Percentiles rank a stretch among this genome's conserved stretches.
phyloP scores from a whole-genome alignment of 1,140 invertebrate species.

The Thaumatotibia leucotreta region DNA sequence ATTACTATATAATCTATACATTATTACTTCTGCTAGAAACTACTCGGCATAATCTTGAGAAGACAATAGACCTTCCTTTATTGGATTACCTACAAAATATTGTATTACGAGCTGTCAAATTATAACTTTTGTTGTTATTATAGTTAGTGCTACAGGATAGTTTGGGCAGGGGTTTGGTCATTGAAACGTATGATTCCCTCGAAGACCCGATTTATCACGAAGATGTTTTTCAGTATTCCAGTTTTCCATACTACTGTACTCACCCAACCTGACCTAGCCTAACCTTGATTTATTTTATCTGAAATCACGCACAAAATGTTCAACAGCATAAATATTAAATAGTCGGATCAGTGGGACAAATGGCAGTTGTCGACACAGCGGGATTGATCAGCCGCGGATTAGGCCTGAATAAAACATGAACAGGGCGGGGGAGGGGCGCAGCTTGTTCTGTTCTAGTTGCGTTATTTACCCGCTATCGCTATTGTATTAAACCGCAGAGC shows the following conservation, averaged over 20 bases:
- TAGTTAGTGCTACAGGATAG: too few species aligned
- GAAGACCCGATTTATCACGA: too few species aligned
- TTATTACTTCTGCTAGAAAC: too few species aligned
- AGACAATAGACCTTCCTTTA: too few species aligned
- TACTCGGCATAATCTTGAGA: too few species aligned
- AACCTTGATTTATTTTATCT: background rate
- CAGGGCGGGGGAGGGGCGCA: background rate
- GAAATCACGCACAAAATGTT: background rate
- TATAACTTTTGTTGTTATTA: too few species aligned
- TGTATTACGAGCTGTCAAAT: too few species aligned
- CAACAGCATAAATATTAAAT: slow-evolving; percentile 3
- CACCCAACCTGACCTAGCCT: too few species aligned
- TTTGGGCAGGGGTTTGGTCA: too few species aligned
- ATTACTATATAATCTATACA: too few species aligned
- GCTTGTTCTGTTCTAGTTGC: background rate
- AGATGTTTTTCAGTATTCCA: background rate
- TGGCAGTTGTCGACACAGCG: background rate
- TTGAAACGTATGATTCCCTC: too few species aligned
- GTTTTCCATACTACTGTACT: background rate
- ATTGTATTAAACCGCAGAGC: background rate
- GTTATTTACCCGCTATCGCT: background rate
- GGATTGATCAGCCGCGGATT: background rate
- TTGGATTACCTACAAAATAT: too few species aligned
- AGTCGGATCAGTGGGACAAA: background rate
- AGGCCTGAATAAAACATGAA: slow-evolving; percentile 11